A percentile compares a stretch with the other conserved stretches of the same genome.
Evolutionary conservation across 2,888 invertebrate species (phyloP).

Genomic region (Dastarcus helophoroides): DNA sequence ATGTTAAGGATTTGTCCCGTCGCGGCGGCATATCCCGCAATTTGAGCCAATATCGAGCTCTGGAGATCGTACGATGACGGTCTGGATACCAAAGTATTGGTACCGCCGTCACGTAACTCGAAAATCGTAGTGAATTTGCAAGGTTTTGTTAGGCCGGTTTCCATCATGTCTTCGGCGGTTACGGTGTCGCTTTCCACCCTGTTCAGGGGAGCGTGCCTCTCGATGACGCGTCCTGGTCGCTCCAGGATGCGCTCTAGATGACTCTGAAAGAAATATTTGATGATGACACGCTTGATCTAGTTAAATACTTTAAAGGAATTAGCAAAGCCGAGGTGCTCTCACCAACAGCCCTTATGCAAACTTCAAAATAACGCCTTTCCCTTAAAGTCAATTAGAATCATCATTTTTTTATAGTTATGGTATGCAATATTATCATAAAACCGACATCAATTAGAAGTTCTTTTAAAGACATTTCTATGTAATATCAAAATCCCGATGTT

Average conservation of each 20-base stretch:
- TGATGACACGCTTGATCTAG: too few species aligned
- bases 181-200: constrained; percentile 50
- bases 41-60: constrained; percentile 65
- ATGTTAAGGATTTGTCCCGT: constrained; percentile 85
- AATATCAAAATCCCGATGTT: too few species aligned
- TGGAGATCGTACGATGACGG: constrained; percentile 55
- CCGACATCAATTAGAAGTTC: too few species aligned
- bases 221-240: constrained; percentile 54
- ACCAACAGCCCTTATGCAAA: too few species aligned
- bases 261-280: too few species aligned
- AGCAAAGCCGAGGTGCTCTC: too few species aligned
- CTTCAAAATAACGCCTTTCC: too few species aligned
- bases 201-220: constrained; percentile 32
- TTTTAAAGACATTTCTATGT: too few species aligned
- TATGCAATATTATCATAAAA: too few species aligned
- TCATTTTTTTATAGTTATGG: too few species aligned
- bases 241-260: constrained; percentile 81
- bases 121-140: constrained; percentile 76
- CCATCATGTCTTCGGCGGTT: constrained; percentile 54
- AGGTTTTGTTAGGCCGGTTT: constrained; percentile 32
- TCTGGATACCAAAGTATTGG: constrained; percentile 52
- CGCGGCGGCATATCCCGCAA: constrained; percentile 78
- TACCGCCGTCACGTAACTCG: constrained; percentile 62
- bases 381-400: not conserved
- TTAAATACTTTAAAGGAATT: too few species aligned